Percentiles rank a stretch among this genome's conserved stretches.
Evolutionary conservation across 2,888 invertebrate species (phyloP).

Genomic region (Dasysyrphus albostriatus): DNA sequence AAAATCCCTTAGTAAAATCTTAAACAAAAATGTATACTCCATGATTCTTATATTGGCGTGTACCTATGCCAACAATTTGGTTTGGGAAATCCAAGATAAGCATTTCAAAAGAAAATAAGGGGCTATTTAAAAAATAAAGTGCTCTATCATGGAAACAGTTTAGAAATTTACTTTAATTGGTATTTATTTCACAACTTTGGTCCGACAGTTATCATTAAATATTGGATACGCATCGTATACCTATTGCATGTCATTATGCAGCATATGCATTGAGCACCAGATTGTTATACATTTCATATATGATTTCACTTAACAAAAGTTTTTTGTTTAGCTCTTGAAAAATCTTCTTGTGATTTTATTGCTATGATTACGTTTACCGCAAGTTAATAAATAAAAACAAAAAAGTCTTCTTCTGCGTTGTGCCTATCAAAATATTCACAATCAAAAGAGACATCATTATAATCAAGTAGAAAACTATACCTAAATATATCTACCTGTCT

Average conservation of each 20-base stretch:
- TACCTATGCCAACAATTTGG: not conserved
- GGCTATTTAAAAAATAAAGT: not conserved
- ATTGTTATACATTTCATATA: constrained; percentile 35
- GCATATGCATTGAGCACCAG: constrained; percentile 32
- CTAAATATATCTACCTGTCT: not conserved
- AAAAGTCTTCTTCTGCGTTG: constrained; percentile 36
- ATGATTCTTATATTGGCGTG: too few species aligned
- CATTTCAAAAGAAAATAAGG: not conserved
- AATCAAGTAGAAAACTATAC: constrained; percentile 16
- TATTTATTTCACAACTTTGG: constrained; percentile 20
- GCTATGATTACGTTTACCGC: constrained; percentile 62
- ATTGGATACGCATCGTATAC: constrained; percentile 65
- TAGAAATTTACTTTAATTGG: constrained; percentile 7
- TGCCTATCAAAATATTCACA: constrained; percentile 2
- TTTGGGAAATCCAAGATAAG: not conserved
- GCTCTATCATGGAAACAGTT: not conserved
- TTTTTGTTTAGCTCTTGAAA: not conserved
- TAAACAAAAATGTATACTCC: too few species aligned
- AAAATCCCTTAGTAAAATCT: too few species aligned
- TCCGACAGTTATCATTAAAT: constrained; percentile 36
- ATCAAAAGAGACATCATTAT: not conserved
- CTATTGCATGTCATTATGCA: constrained; percentile 53
- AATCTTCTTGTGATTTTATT: constrained; percentile 44
- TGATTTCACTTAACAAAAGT: constrained; percentile 51
- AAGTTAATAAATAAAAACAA: constrained; percentile 44